Evolutionary conservation across 2,113 vertebrate species (phyloP), one percentile per base, ranked within the genome.

Genomic region (Delphinapterus leucas): DNA sequence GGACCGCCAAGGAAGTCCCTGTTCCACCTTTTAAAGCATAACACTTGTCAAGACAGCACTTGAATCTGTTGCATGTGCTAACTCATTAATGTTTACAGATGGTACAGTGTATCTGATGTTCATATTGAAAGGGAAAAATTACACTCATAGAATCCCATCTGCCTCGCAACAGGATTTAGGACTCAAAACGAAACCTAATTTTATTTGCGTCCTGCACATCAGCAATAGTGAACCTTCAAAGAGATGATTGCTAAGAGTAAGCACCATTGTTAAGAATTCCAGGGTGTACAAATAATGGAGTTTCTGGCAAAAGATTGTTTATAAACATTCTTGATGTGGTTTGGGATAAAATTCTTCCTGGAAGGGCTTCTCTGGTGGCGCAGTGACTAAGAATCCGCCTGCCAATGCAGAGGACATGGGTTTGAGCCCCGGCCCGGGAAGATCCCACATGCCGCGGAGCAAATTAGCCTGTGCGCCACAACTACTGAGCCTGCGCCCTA

Each of bases 81-180:
- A 88, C 8, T 70, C 89, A 70, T 95, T 95, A 89, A 49, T 96
- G 47, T 93, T 97, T 97, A 94, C 73, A 93, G 93, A 91, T 92
- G 77, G 86, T 76, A 88, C 65, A 81, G 38, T 85, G 44, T 97
- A 93, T 93, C 61, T 89, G 67, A 88, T 15, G 3, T 79, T 96
- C 70, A 92, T 73, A 88, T 71, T 93, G 83, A 97, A 88, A 91
- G 74, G 89, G 41, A 85, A 95, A 92, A 97, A 82, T 96, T 90
- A 63, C 38, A 63, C 82, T 85, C 23, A 20, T 77, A 96, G 92
- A 96, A 58, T 89, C 31, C 86, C 94, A 96, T 89, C 87, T 96
- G 92, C 87, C 83, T 97, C 65, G 36, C 38, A 70, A 49, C n/a
- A 70, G 90, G 26, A 86, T 89, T 85, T 93, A 85, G 9, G 33